Evolutionary conservation across 2,888 invertebrate genomes (phyloP).

Genomic region (Meliscaeva auricollis): DNA sequence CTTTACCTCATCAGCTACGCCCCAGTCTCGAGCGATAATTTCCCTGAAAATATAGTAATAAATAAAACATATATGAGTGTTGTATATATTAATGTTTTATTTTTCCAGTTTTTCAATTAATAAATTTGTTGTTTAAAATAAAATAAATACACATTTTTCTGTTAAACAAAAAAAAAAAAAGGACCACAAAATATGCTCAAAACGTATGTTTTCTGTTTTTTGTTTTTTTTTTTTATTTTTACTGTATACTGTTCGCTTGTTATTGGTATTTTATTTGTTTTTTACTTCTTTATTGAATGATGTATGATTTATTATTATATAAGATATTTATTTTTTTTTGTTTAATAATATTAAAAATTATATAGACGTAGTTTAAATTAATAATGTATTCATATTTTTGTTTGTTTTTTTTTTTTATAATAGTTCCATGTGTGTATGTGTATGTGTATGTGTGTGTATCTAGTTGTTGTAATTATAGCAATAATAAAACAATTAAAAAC

Average conservation of each 20-base stretch:
- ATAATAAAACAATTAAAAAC: conserved; percentile 75
- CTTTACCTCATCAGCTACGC: too few species aligned
- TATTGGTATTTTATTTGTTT: conserved; percentile 44
- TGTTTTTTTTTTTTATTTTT: conserved; percentile 54
- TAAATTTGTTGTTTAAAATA: conserved; percentile 73
- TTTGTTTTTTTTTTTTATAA: conserved; percentile 15
- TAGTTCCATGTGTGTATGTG: conserved; percentile 53
- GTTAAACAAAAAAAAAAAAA: conserved; percentile 58
- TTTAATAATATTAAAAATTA: conserved; percentile 60
- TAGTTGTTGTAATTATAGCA: conserved; percentile 68
- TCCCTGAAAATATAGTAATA: too few species aligned
- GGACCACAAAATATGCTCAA: conserved; percentile 68
- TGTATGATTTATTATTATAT: conserved; percentile 25
- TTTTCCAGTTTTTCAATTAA: conserved; percentile 70
- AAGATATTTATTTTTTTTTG: conserved; percentile 11
- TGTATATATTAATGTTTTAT: conserved; percentile 75
- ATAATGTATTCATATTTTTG: conserved; percentile 44
- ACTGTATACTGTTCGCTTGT: conserved; percentile 43
- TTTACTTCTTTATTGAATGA: conserved; percentile 41
- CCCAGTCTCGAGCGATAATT: too few species aligned
- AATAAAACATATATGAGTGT: conserved; percentile 18
- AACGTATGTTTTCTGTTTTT: conserved; percentile 47
- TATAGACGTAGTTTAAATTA: conserved; percentile 69
- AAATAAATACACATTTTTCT: conserved; percentile 67
- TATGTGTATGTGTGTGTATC: conserved; percentile 42